Base-by-base conservation (phyloP, 2,888 invertebrate genomes). In the Aleiodes alternator region DNA sequence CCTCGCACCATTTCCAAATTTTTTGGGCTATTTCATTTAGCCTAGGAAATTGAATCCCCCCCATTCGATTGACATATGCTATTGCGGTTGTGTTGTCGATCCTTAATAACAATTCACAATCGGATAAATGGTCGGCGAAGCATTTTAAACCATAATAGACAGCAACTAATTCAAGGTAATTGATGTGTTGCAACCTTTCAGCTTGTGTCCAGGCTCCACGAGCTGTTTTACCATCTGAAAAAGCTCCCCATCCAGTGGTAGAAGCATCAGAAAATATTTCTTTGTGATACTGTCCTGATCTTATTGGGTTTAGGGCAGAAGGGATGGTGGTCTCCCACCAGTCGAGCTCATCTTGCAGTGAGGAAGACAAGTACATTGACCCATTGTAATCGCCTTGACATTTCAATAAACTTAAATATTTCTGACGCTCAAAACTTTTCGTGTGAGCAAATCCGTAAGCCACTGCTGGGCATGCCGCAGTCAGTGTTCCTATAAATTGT, bases 61-160 rank as follows among this genome's bases (percentile, higher is more conserved):
- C 80, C 77, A 81, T 81, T 50, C 71, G 75, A 57, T 79, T 80
- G n/a, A 81, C 68, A 7, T 80, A 81, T 4, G 79, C 57, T n/a
- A 82, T 72, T 11, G 80, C 76, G 12, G 79, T 80, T 29, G 80
- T 76, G 66, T 80, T 80, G 51, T 78, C 80, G n/a, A 73, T 56
- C 12, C 78, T 56, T 16, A 78, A 8, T 7, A 78, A 61, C 6
- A 80, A 55, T 16, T 78, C 43, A 16, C 48, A 70, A n/a, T 23
- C 6, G 4, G 6, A 14, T 12, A 50, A 4, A 11, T 66, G 12
- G 9, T 23, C 29, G 3, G 64, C 53, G 23, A 64, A 71, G 6
- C 4, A 53, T 43, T 64, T 70, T 6, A 75, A 9, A 1, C 38
- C 75, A 48, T 51, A 53, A 38, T 50, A 71, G 2, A 66, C 66